A percentile compares a stretch with the other conserved stretches of the same genome.
Evolutionary conservation across 1,140 invertebrate species (phyloP).

Genomic region (Andricus grossulariae): DNA sequence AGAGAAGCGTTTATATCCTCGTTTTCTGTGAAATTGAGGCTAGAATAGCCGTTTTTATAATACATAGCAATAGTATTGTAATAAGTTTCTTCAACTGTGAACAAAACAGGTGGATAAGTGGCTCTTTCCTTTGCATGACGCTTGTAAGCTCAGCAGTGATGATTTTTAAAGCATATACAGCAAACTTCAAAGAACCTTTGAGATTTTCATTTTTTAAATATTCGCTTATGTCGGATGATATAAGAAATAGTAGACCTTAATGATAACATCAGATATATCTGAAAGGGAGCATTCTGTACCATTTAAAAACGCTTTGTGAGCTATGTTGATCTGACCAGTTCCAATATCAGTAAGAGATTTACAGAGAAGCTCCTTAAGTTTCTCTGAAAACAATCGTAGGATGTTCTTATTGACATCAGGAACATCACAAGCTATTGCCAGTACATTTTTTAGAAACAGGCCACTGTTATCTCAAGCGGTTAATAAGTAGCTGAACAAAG

Average conservation of each 20-base stretch:
- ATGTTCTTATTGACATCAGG: no score
- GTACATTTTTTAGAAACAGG: no score
- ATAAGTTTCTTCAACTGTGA: no score
- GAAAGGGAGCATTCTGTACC: not conserved
- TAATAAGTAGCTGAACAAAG: no score
- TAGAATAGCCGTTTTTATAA: not conserved
- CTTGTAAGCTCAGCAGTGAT: not conserved
- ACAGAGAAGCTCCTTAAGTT: not conserved
- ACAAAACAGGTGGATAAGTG: no score
- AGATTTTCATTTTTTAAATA: no score
- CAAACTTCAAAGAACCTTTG: not conserved
- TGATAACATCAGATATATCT: not conserved
- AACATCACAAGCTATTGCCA: no score
- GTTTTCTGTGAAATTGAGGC: not conserved
- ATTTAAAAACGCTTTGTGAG: not conserved
- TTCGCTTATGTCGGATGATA: no score
- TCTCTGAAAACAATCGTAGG: no score
- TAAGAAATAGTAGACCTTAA: slow-evolving; percentile 2
- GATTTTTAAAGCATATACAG: not conserved
- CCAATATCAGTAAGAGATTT: not conserved
- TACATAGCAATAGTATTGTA: not conserved
- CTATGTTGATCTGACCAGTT: not conserved
- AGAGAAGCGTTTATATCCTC: not conserved
- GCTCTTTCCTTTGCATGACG: slow-evolving; percentile 6
- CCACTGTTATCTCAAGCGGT: no score